Conservation (phyloP, 2,797 vertebrate genomes). For the Sebastiscus albofasciatus region DNA sequence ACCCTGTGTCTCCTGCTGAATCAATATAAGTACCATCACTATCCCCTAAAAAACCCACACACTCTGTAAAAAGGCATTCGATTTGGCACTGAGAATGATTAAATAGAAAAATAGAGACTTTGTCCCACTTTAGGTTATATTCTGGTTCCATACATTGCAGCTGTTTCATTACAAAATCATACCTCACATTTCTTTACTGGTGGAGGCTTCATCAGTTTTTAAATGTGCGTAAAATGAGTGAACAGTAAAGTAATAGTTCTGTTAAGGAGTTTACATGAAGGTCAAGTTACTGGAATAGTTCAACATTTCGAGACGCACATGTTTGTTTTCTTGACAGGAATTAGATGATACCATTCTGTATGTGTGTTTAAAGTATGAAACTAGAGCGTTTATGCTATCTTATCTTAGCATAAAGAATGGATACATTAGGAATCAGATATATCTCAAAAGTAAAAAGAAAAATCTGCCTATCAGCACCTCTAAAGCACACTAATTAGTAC, state of each 20-base stretch:
- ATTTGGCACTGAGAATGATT: not conserved
- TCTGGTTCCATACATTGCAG: not conserved
- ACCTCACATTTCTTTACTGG: not conserved
- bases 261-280: not conserved
- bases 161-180: not conserved
- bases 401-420: not conserved
- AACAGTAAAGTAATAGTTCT: not conserved
- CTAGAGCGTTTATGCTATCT: not conserved
- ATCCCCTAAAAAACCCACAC: not conserved
- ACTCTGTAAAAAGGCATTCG: not conserved
- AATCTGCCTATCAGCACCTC: not conserved
- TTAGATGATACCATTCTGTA: not conserved
- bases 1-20: constrained; percentile 49
- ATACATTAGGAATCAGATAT: not conserved
- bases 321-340: not conserved
- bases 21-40: constrained; percentile 36
- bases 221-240: not conserved
- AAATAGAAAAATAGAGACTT: not conserved
- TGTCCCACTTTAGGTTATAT: not conserved
- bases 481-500: not conserved
- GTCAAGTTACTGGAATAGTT: not conserved
- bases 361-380: not conserved
- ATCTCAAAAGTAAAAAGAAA: not conserved
- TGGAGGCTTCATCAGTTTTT: not conserved
- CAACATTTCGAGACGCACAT: accelerated